Base-by-base conservation (phyloP, 2,888 invertebrate species). In the Plagiodera versicolora region DNA sequence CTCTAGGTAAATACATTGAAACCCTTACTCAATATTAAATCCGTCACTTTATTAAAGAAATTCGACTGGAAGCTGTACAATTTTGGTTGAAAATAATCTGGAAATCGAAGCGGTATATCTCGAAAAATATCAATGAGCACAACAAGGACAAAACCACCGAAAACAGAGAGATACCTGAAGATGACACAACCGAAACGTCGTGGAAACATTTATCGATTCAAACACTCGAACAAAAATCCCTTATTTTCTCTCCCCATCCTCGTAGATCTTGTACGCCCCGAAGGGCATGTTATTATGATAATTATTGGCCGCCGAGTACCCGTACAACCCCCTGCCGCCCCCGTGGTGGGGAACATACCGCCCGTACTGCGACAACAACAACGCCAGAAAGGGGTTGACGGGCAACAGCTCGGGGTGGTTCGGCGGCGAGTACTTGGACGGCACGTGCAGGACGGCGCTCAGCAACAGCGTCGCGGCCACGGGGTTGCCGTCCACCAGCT, bases 261-360 rank as follows among this genome's bases (percentile, higher is more conserved):
- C 79, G 63, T 80, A 76, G 51, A 79, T 72, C 72, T 87, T 88
- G 72, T 88, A 88, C 30, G 82, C 77, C 45, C 87, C 87, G 71
- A 87, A 87, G 0, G 88, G 87, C 73, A 83, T 82, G 72, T 86
- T 86, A 70, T 87, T 87, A 72, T 87, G 87, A 68, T 86, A 85
- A 74, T 87, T 87, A 73, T 87, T 88, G 6, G 84, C 83, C 16
- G 87, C 86, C 67, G 83, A 80, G 74, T 88, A 84, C 0, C 86
- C 86, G 71, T 88, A 87, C 52, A 86, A 75, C 68, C 86, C 85
- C 61, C 78, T 80, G 62, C 81, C 82, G 9, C 68, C 65, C 16
- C 66, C 69, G 16, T 72, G 71, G 32, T 73, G 72, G 1, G 81
- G 83, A 50, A 86, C 69, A 72, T 88, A 87, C 69, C 82, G 81